A percentile compares a stretch with the other conserved stretches of the same genome.
phyloP scores from a whole-genome alignment of 2,888 invertebrate species.

The Dexiosoma caninum region DNA sequence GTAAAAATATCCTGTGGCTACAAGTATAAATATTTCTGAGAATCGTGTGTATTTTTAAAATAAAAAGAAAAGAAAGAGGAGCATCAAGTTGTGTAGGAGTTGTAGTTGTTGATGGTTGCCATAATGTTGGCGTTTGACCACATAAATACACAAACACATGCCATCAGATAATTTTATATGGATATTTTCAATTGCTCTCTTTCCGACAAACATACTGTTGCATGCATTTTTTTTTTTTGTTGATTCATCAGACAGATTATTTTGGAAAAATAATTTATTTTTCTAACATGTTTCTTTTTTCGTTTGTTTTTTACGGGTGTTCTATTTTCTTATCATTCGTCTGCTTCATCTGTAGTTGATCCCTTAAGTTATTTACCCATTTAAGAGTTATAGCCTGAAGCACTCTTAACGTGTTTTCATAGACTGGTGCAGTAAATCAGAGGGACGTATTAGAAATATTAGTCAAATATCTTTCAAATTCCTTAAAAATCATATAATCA shows the following conservation, averaged over 20 bases:
- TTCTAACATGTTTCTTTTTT: constrained; percentile 64
- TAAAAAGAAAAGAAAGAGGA: constrained; percentile 62
- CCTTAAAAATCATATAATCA: background rate
- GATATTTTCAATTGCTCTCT: background rate
- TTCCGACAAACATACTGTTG: constrained; percentile 40
- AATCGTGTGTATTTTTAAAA: constrained; percentile 74
- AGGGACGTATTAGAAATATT: background rate
- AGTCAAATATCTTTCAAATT: too few relatives aligned
- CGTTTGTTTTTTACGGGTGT: too few relatives aligned
- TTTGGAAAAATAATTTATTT: constrained; percentile 48
- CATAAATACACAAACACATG: constrained; percentile 36
- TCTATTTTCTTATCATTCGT: constrained; percentile 61
- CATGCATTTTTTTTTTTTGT: constrained; percentile 5
- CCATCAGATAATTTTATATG: constrained; percentile 5
- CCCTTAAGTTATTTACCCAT: constrained; percentile 71
- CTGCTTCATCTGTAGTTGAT: constrained; percentile 73
- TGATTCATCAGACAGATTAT: background rate
- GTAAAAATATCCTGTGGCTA: constrained; percentile 68
- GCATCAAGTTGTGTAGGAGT: constrained; percentile 42
- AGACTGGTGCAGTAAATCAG: background rate
- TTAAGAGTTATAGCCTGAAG: constrained; percentile 55
- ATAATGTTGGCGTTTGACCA: constrained; percentile 63
- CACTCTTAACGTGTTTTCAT: background rate
- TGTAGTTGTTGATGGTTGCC: constrained; percentile 55
- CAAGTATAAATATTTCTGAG: constrained; percentile 70